Evolutionary conservation across 2,113 vertebrate species (phyloP).

Genomic region (Osmerus mordax): DNA sequence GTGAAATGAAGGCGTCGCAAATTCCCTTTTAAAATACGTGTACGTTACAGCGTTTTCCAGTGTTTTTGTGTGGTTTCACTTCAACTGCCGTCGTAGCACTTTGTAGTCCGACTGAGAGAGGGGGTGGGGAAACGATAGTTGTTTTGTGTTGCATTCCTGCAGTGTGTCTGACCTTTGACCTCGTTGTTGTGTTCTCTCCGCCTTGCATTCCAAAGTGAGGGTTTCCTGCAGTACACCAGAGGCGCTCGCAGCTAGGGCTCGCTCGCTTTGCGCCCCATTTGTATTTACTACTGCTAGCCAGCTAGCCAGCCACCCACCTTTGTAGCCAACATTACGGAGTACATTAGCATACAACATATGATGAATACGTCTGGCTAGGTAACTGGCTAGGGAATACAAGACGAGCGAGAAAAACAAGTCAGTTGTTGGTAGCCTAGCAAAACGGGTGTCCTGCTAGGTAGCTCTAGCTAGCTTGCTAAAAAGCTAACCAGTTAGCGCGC

Average conservation of each 20-base stretch:
- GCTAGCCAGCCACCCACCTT: neutral
- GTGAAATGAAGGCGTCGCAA: no score
- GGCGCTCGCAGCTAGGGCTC: conserved; percentile 41
- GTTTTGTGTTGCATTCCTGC: conserved; percentile 74
- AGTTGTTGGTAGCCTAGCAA: neutral
- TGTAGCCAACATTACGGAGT: neutral
- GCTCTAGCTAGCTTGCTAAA: conserved; percentile 51
- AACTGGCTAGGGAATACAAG: conserved; percentile 16
- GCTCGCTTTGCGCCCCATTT: conserved; percentile 43
- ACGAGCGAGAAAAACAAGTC: conserved; percentile 9
- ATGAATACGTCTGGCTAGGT: conserved; percentile 27
- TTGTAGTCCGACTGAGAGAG: conserved; percentile 22
- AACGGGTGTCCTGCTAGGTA: conserved; percentile 13
- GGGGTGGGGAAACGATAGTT: conserved; percentile 43
- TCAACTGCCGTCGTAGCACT: neutral
- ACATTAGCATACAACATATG: conserved; percentile 21
- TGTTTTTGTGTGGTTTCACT: neutral
- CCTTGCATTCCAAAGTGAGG: conserved; percentile 67
- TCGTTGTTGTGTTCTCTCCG: conserved; percentile 68
- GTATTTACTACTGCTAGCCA: conserved; percentile 45
- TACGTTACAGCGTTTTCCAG: no score
- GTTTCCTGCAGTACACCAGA: conserved; percentile 68
- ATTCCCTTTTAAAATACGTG: no score
- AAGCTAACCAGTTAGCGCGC: conserved; percentile 25
- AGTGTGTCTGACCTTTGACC: conserved; percentile 80